Evolutionary conservation across 2,113 vertebrate genomes (phyloP).

Genomic region (Leptodactylus fuscus): DNA sequence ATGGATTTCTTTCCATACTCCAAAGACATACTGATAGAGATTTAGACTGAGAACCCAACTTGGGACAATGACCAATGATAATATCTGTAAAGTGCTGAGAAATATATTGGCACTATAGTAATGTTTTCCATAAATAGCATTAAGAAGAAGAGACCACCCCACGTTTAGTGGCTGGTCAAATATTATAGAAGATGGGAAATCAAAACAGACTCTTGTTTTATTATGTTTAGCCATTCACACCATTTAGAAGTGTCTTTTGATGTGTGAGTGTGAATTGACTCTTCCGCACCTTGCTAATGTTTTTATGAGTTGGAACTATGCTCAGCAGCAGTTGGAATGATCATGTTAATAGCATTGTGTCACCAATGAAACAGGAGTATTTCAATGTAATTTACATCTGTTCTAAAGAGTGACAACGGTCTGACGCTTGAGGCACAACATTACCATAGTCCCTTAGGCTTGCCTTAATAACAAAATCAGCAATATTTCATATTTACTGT

Average conservation of each 20-base stretch:
- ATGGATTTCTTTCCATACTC: no score
- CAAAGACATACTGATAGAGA: no score
- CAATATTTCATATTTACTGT: background rate
- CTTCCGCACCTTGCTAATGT: conserved; percentile 52
- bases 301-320: conserved; percentile 54
- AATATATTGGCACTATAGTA: no score
- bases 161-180: background rate
- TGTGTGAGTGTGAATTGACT: conserved; percentile 53
- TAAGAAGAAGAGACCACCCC: background rate
- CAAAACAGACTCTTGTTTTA: conserved; percentile 30
- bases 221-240: conserved; percentile 50
- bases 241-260: conserved; percentile 47
- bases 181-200: conserved; percentile 9
- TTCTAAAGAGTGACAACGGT: conserved; percentile 17
- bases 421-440: background rate
- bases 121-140: background rate
- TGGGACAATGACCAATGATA: no score
- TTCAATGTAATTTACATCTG: conserved; percentile 57
- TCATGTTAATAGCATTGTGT: conserved; percentile 45
- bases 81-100: no score
- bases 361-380: background rate
- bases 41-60: no score
- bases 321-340: conserved; percentile 54
- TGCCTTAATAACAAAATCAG: background rate
- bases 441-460: background rate